Percentiles rank a stretch among this genome's conserved stretches.
phyloP scores from a whole-genome alignment of 2,888 invertebrate genomes.

The Meganola albula region DNA sequence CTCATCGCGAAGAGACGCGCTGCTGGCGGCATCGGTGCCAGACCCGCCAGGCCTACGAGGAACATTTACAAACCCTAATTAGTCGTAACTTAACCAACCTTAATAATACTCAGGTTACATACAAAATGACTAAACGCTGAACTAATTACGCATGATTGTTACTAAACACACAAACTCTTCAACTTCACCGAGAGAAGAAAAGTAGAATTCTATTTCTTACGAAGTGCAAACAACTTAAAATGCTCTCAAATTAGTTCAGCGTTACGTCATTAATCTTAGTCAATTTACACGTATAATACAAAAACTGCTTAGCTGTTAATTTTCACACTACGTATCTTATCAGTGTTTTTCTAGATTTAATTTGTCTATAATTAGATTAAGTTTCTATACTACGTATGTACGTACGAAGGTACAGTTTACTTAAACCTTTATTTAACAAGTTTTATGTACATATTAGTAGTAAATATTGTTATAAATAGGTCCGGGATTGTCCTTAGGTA shows the following conservation, averaged over 20 bases:
- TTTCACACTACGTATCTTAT: slow-evolving; percentile 26
- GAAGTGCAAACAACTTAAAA: too few species aligned
- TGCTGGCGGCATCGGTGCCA: slow-evolving; percentile 57
- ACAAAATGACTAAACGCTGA: slow-evolving; percentile 31
- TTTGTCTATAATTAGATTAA: slow-evolving; percentile 33
- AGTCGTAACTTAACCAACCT: too few species aligned
- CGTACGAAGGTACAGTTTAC: slow-evolving; percentile 31
- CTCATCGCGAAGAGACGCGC: slow-evolving; percentile 84
- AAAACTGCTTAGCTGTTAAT: slow-evolving; percentile 51
- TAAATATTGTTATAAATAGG: slow-evolving; percentile 48
- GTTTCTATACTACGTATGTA: slow-evolving; percentile 24
- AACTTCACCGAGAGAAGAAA: too few species aligned
- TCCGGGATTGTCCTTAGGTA: slow-evolving; percentile 23
- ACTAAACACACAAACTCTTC: too few species aligned
- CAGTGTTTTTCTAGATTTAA: slow-evolving; percentile 31
- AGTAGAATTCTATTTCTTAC: too few species aligned
- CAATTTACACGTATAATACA: slow-evolving; percentile 66
- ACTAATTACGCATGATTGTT: slow-evolving; percentile 15
- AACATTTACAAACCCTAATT: slow-evolving; percentile 42
- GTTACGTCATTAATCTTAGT: slow-evolving; percentile 57
- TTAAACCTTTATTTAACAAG: slow-evolving; percentile 34
- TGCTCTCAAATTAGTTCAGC: slow-evolving; percentile 23
- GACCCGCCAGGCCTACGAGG: slow-evolving; percentile 53
- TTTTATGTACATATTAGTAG: slow-evolving; percentile 68
- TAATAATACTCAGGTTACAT: slow-evolving; percentile 17